Evolutionary conservation across 2,113 vertebrate genomes (phyloP), one percentile per base, ranked within the genome.

Genomic region (Rostratula benghalensis): DNA sequence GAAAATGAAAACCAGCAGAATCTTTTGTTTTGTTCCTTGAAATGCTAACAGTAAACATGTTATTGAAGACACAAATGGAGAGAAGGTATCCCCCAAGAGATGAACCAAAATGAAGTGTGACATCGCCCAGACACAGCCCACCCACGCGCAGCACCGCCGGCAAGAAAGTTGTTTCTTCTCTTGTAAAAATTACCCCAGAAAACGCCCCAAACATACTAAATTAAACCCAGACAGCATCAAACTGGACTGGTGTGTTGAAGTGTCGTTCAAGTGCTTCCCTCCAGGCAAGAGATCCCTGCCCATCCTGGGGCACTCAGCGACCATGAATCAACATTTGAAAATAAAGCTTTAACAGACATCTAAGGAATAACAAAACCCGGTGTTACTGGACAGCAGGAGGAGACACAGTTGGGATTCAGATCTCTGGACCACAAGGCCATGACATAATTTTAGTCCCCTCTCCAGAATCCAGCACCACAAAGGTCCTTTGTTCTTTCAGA

Each of bases 51-150:
- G 54, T 22, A 39, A 86, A 90, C 48, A 64, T 9, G 13, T 28
- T 64, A 7, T 1, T 68, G 57, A 60, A 65, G 76, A 10, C 51
- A 59, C 6, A 37, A 17, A 2, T 0, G 8, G 39, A 27, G 45
- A 75, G 51, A 54, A 76, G 70, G 51, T 37, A 7, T 69, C 18
- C 27, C 77, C 71, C 63, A 20, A 59, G 57, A 46, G 43, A 78
- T 4, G 65, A 54, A 51, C 13, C 0, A 0, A 59, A 71, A 76
- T 1, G 45, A 48, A 53, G 75, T 0, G 0, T 2, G 24, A 25
- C 51, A 4, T 39, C 2, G 3, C 28, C 37, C 85, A 25, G 57
- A 28, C 64, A 11, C 30, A 20, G 70, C 82, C 78, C 90, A 64
- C 56, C 19, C 90, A 75, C 31, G 1, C 10, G 0, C 53, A 10